phyloP scores from a whole-genome alignment of 2,797 vertebrate genomes.

The Enteromius paludinosus region DNA sequence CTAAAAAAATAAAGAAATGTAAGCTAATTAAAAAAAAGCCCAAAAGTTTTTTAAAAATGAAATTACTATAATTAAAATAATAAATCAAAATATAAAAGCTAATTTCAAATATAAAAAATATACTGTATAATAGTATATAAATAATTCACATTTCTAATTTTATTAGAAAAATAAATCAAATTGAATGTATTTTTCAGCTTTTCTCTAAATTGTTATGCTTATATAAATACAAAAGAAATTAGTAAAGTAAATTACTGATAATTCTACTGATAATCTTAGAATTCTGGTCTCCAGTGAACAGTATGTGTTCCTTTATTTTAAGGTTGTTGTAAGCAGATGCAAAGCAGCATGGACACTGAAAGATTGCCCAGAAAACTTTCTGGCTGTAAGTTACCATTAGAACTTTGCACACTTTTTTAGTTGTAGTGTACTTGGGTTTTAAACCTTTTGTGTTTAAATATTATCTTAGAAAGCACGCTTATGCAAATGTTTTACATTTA shows the following conservation, averaged over 20 bases:
- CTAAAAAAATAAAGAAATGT: not conserved
- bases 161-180: too few species aligned
- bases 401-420: not conserved
- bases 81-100: not conserved
- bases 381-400: conserved; percentile 68
- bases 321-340: conserved; percentile 71
- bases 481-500: not conserved
- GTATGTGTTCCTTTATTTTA: conserved; percentile 37
- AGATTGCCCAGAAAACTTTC: conserved; percentile 69
- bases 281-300: not conserved
- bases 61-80: not conserved
- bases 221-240: not conserved
- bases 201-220: not conserved
- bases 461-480: not conserved
- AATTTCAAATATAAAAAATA: not conserved
- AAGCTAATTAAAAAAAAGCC: too few species aligned
- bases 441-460: not conserved
- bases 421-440: not conserved
- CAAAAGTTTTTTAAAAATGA: too few species aligned
- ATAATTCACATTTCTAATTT: not conserved
- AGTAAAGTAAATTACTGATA: not conserved
- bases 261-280: not conserved
- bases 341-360: conserved; percentile 57
- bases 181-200: not conserved
- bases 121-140: not conserved